These are phyloP conservation scores for Aphrocallistes beatrix DNA, from an alignment of 37 sponge, comb jelly and placozoan genomes.

Conservation along the genomic window DNA sequence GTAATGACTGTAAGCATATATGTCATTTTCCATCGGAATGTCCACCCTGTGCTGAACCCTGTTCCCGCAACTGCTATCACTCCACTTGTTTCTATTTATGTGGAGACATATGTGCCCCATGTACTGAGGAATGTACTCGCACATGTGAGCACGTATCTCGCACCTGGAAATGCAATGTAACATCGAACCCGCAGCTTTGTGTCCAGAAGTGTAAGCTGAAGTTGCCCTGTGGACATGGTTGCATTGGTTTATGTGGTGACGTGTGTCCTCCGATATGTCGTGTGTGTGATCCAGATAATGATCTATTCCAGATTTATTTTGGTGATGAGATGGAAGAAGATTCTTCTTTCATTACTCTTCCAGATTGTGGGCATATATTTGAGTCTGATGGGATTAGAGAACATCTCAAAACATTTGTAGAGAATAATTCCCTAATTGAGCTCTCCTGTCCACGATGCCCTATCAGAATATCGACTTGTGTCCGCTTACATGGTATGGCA, in stretches of 20 bases:
- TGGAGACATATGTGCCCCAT: constrained; percentile 52
- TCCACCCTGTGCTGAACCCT: constrained; percentile 51
- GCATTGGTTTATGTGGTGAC: constrained; percentile 89
- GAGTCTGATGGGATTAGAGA: constrained; percentile 55
- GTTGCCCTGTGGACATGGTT: constrained; percentile 54
- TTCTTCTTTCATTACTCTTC: constrained; percentile 55
- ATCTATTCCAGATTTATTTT: constrained; percentile 60
- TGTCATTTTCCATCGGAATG: constrained; percentile 50
- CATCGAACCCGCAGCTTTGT: constrained; percentile 53
- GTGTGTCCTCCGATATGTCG: constrained; percentile 56
- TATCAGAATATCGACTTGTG: background rate
- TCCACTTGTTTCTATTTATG: constrained; percentile 55
- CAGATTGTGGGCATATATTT: constrained; percentile 67
- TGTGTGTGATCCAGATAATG: constrained; percentile 22
- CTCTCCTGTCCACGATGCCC: background rate
- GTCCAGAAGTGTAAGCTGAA: constrained; percentile 27
- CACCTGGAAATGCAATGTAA: constrained; percentile 46
- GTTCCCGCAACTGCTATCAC: constrained; percentile 56
- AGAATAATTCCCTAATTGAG: background rate
- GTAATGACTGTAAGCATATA: constrained; percentile 40
- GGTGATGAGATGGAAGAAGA: constrained; percentile 62
- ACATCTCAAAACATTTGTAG: background rate
- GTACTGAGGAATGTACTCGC: constrained; percentile 53
- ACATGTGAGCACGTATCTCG: constrained; percentile 47
- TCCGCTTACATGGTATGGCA: background rate